Evolutionary conservation across 2,888 invertebrate species (phyloP).

Genomic region (Clostera curtula): DNA sequence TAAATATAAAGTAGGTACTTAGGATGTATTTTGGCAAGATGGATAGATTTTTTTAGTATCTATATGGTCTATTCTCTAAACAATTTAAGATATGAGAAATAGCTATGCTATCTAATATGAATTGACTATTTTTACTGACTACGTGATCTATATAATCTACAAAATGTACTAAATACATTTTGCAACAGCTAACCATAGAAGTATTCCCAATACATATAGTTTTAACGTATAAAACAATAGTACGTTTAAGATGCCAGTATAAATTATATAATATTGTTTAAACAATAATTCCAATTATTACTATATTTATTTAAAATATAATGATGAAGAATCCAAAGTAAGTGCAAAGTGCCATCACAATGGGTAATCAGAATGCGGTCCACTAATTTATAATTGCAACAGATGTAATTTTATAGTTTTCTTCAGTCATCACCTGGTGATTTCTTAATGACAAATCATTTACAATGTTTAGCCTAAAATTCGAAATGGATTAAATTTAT

Average conservation of each 20-base stretch:
- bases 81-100: conserved; percentile 7
- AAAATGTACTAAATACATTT: conserved; percentile 9
- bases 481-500: conserved; percentile 67
- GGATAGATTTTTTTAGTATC: conserved; percentile 3
- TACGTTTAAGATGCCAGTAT: too few relatives aligned
- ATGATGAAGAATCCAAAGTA: conserved; percentile 33
- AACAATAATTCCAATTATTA: neutral
- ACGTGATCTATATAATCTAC: conserved; percentile 15
- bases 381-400: conserved; percentile 37
- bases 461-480: conserved; percentile 53
- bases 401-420: conserved; percentile 22
- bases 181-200: conserved; percentile 10
- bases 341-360: conserved; percentile 65
- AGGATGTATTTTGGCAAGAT: too few relatives aligned
- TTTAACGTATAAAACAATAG: too few relatives aligned
- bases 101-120: conserved; percentile 27
- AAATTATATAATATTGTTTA: neutral
- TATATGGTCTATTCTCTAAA: conserved; percentile 7
- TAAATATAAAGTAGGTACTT: too few relatives aligned
- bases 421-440: conserved; percentile 44
- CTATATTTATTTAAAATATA: conserved; percentile 8
- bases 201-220: too few relatives aligned
- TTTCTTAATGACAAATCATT: conserved; percentile 37
- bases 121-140: conserved; percentile 25
- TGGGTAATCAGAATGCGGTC: conserved; percentile 38